Conservation (phyloP, 2,888 invertebrate species). For the Stenolophus ochropezus region DNA sequence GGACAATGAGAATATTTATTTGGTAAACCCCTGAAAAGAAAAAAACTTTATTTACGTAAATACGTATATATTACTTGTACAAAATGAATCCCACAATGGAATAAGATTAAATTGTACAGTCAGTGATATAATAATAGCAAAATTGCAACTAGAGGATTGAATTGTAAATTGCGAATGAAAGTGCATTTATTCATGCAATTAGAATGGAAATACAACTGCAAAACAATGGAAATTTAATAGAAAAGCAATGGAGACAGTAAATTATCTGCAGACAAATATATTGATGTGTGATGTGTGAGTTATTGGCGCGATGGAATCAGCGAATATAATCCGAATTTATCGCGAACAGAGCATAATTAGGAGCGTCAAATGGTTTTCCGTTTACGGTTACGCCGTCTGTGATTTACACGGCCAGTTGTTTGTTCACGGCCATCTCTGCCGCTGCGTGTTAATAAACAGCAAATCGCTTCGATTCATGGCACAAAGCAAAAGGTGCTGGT, state of each 20-base stretch:
- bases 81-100: too few relatives aligned
- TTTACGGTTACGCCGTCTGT: conserved; percentile 4
- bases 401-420: conserved; percentile 32
- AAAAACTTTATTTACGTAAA: too few relatives aligned
- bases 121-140: too few relatives aligned
- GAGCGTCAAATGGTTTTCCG: conserved; percentile 32
- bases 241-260: neutral
- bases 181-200: neutral
- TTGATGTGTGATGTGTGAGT: conserved; percentile 38
- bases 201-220: neutral
- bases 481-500: conserved; percentile 5
- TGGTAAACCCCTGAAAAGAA: too few relatives aligned
- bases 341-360: conserved; percentile 31
- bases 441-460: conserved; percentile 37
- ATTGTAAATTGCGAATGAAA: too few relatives aligned
- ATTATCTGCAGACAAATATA: conserved; percentile 25
- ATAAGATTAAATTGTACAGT: too few relatives aligned
- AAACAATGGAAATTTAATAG: neutral
- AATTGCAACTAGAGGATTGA: too few relatives aligned
- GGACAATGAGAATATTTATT: too few relatives aligned
- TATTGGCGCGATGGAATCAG: conserved; percentile 15
- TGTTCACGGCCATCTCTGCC: neutral
- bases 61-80: too few relatives aligned
- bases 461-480: conserved; percentile 30
- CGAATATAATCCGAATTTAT: conserved; percentile 26